Evolutionary conservation across 1,140 invertebrate genomes (phyloP).

Genomic region (Drosophila asahinai): DNA sequence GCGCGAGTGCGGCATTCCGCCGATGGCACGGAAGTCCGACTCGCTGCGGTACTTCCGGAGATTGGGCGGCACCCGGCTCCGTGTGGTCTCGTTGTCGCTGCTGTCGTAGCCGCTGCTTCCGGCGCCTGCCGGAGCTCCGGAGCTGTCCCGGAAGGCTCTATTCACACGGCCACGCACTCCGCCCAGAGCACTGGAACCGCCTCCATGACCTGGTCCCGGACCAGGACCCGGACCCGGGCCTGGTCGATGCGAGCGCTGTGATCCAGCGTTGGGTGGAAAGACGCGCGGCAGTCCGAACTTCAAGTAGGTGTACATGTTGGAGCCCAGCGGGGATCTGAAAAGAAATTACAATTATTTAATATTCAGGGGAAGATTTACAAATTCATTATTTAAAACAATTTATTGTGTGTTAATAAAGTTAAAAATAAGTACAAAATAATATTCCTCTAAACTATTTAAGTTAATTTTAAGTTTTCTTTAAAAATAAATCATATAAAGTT

Average conservation of each 20-base stretch:
- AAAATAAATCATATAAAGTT: too few species aligned
- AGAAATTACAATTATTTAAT: too few species aligned
- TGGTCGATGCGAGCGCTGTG: conserved; percentile 86
- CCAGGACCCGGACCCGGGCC: conserved; percentile 81
- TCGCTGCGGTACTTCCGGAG: conserved; percentile 91
- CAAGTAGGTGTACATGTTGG: conserved; percentile 96
- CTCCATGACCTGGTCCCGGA: conserved; percentile 51
- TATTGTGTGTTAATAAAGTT: not conserved
- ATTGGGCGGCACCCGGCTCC: conserved; percentile 86
- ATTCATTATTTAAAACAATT: too few species aligned
- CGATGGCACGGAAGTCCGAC: conserved; percentile 90
- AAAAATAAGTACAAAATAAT: too few species aligned
- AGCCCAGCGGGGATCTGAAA: conserved; percentile 90
- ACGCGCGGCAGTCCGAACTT: conserved; percentile 97
- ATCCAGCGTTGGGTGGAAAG: conserved; percentile 91
- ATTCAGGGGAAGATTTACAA: too few species aligned
- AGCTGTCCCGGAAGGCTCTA: conserved; percentile 81
- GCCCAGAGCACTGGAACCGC: conserved; percentile 80
- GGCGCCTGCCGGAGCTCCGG: conserved; percentile 61
- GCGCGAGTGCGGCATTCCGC: conserved; percentile 84
- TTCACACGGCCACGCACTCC: conserved; percentile 81
- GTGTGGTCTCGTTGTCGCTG: conserved; percentile 89
- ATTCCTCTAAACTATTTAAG: too few species aligned
- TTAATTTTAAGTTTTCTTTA: too few species aligned
- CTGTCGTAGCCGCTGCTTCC: conserved; percentile 95